These are phyloP conservation scores for Oxytorus armatus DNA, from an alignment of 2,888 invertebrate species.

Conservation along the genomic window DNA sequence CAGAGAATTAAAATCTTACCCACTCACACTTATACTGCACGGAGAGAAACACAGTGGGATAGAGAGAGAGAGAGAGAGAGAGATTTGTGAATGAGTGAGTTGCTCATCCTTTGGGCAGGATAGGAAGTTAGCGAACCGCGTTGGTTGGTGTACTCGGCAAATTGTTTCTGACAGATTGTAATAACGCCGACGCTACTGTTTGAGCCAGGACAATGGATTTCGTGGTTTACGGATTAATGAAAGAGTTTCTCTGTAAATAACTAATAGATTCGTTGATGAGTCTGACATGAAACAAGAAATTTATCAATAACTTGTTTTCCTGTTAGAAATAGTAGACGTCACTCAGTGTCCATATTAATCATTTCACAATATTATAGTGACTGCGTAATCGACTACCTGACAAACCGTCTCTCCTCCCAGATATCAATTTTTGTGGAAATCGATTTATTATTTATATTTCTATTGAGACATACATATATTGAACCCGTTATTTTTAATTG, in stretches of 20 bases:
- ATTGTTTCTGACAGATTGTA: constrained; percentile 67
- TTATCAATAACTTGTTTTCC: too few relatives aligned
- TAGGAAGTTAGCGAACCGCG: constrained; percentile 3
- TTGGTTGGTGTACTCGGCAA: constrained; percentile 25
- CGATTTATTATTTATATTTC: too few relatives aligned
- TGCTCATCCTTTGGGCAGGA: constrained; percentile 48
- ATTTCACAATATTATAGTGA: too few relatives aligned
- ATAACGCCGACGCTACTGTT: constrained; percentile 54
- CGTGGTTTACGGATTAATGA: constrained; percentile 37
- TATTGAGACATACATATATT: background rate
- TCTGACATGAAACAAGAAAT: background rate
- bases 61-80: background rate
- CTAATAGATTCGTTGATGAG: background rate
- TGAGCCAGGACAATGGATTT: constrained; percentile 55
- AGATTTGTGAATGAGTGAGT: constrained; percentile 9
- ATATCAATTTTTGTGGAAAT: too few relatives aligned
- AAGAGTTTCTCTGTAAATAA: constrained; percentile 25
- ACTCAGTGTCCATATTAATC: too few relatives aligned
- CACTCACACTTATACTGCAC: background rate
- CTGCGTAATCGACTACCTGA: too few relatives aligned
- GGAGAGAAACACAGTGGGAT: background rate
- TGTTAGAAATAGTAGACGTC: too few relatives aligned
- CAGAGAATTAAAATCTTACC: constrained; percentile 49
- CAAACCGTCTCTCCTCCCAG: too few relatives aligned
- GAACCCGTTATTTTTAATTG: too few relatives aligned